Evolutionary conservation across 1,140 invertebrate species (phyloP).

Genomic region (Paracyclopina nana): DNA sequence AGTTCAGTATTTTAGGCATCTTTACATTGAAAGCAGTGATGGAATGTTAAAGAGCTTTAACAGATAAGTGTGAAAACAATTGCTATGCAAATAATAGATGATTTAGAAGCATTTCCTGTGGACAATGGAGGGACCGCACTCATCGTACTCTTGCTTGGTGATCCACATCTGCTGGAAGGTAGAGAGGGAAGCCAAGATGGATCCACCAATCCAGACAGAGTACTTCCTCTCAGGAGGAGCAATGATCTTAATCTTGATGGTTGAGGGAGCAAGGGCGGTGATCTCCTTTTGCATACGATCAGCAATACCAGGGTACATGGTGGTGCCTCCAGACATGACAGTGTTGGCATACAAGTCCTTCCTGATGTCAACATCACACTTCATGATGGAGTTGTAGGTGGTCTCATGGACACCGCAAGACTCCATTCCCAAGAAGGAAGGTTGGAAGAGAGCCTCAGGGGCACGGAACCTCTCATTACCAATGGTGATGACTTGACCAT

Average conservation of each 20-base stretch:
- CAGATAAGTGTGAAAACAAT: too few species aligned
- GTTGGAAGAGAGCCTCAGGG: constrained; percentile 65
- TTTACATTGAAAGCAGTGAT: too few species aligned
- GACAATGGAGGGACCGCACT: constrained; percentile 36
- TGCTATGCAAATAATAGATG: too few species aligned
- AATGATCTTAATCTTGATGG: constrained; percentile 85
- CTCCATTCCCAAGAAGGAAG: constrained; percentile 59
- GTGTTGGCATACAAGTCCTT: constrained; percentile 59
- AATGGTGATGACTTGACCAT: constrained; percentile 57
- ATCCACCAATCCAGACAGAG: constrained; percentile 75
- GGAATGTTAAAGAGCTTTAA: too few species aligned
- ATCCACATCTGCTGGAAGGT: constrained; percentile 89
- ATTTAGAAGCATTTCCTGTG: constrained; percentile 39
- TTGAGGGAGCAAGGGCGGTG: constrained; percentile 56
- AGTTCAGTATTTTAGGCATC: too few species aligned
- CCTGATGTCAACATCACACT: constrained; percentile 67
- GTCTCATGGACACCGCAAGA: constrained; percentile 61
- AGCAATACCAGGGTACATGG: constrained; percentile 63
- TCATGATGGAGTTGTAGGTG: constrained; percentile 74
- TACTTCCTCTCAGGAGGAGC: constrained; percentile 79
- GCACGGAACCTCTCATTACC: constrained; percentile 66
- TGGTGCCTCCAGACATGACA: constrained; percentile 52
- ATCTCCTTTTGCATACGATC: constrained; percentile 74
- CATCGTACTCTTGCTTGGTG: constrained; percentile 44
- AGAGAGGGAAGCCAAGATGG: constrained; percentile 61